Evolutionary conservation across 2,888 invertebrate species (phyloP).

Genomic region (Entomobrya proxima): DNA sequence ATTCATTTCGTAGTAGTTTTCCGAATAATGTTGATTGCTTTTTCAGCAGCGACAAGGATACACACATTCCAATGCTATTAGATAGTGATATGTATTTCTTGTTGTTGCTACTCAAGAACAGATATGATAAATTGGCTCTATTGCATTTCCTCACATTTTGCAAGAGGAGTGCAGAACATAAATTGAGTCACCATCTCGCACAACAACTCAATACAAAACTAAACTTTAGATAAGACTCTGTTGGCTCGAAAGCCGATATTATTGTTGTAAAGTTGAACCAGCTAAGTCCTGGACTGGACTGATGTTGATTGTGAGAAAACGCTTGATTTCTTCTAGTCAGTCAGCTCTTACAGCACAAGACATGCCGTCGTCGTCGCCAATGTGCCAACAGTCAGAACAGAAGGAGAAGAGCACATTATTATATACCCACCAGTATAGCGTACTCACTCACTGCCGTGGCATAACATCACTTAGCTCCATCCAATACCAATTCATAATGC

Average conservation of each 20-base stretch:
- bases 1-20: constrained; percentile 2
- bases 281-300: constrained; percentile 58
- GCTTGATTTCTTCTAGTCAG: constrained; percentile 42
- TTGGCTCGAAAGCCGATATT: not conserved
- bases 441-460: too few species aligned
- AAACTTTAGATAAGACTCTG: not conserved
- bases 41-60: not conserved
- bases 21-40: constrained; percentile 14
- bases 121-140: constrained; percentile 16
- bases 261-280: constrained; percentile 43
- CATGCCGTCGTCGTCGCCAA: constrained; percentile 26
- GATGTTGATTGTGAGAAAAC: constrained; percentile 58
- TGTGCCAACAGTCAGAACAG: not conserved
- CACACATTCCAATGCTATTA: not conserved
- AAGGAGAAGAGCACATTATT: not conserved
- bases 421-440: not conserved
- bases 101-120: not conserved
- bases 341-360: constrained; percentile 37
- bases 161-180: not conserved
- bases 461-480: constrained; percentile 6
- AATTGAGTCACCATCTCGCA: not conserved
- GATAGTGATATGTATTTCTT: not conserved
- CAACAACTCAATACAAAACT: constrained; percentile 1
- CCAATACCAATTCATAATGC: not conserved
- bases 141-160: constrained; percentile 19